Evolutionary conservation across 2,113 vertebrate genomes (phyloP).

Genomic region (Lepidothrix coronata): DNA sequence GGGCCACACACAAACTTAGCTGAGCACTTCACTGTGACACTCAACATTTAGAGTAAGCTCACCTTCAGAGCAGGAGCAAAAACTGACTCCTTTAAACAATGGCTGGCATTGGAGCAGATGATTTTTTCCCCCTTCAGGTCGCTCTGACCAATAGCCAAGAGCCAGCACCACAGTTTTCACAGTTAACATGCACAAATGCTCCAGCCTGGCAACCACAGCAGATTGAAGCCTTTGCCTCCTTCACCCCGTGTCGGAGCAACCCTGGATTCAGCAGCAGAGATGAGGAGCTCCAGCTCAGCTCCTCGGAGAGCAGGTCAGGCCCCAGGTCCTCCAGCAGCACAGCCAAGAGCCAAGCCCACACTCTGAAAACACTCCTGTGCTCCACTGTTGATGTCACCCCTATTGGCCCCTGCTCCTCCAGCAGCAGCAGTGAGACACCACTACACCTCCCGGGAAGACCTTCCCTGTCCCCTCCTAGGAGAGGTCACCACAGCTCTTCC

Average conservation of each 20-base stretch:
- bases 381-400: not conserved
- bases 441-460: not conserved
- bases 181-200: fast-evolving
- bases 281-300: not conserved
- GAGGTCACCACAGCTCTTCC: not conserved
- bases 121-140: not conserved
- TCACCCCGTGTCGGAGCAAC: not conserved
- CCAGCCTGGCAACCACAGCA: not conserved
- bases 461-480: not conserved
- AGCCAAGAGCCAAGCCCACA: not conserved
- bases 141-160: not conserved
- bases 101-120: not conserved
- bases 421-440: not conserved
- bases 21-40: not conserved
- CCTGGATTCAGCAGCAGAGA: not conserved
- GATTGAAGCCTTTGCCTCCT: not conserved
- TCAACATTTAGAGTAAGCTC: not conserved
- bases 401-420: not conserved
- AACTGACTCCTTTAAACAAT: not conserved
- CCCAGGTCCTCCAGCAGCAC: not conserved
- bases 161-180: not conserved
- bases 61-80: not conserved
- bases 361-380: not conserved
- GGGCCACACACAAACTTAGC: not conserved
- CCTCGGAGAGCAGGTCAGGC: not conserved